These are phyloP conservation scores for Cherax destructor DNA, from an alignment of 1,140 invertebrate species.

Conservation along the genomic window DNA sequence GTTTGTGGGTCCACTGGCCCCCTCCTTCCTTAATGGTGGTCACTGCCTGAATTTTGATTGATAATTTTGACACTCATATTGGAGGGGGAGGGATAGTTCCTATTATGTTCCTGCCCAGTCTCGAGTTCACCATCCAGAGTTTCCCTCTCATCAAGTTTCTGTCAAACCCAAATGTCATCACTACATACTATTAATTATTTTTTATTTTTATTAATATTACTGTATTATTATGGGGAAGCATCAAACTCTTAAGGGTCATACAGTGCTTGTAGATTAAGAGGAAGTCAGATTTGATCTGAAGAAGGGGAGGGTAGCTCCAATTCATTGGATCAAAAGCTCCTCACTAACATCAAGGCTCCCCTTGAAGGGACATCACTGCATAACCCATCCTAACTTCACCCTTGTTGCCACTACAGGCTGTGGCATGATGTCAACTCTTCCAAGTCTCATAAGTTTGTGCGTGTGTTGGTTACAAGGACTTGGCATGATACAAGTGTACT, in stretches of 20 bases:
- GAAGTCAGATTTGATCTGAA: too few relatives aligned
- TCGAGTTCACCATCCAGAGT: neutral
- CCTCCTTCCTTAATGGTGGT: neutral
- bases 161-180: slow-evolving; percentile 1
- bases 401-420: slow-evolving; percentile 4
- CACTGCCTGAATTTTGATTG: neutral
- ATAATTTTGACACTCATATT: neutral
- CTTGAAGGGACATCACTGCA: neutral
- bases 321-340: too few relatives aligned
- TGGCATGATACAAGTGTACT: neutral
- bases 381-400: neutral
- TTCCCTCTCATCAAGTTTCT: neutral
- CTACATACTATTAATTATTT: neutral
- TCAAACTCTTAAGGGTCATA: too few relatives aligned
- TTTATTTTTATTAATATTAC: too few relatives aligned
- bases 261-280: too few relatives aligned
- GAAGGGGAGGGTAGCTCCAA: too few relatives aligned
- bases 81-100: slow-evolving; percentile 21
- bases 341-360: too few relatives aligned
- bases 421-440: neutral
- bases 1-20: slow-evolving; percentile 6
- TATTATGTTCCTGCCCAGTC: slow-evolving; percentile 10
- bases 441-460: neutral
- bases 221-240: too few relatives aligned
- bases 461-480: neutral